A percentile compares a stretch with the other conserved stretches of the same genome.
phyloP scores from a whole-genome alignment of 2,888 invertebrate species.

The Liodrosophila aerea region DNA sequence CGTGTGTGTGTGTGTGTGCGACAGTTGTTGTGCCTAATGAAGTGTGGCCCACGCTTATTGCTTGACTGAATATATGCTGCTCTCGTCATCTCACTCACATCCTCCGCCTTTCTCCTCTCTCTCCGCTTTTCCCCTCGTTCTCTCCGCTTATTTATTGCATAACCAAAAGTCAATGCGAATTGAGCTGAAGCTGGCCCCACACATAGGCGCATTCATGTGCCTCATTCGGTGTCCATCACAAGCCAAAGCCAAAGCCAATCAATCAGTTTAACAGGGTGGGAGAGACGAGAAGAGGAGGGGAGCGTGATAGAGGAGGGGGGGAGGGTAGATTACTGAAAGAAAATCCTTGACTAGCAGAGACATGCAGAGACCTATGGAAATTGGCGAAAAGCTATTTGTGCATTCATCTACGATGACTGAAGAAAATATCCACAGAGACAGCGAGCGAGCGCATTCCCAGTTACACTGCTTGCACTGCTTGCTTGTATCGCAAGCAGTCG shows the following conservation, averaged over 20 bases:
- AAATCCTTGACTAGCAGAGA: background rate
- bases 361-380: background rate
- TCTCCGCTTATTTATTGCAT: conserved; percentile 49
- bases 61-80: conserved; percentile 40
- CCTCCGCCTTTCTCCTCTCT: background rate
- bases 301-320: background rate
- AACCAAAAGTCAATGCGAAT: conserved; percentile 26
- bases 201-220: too few relatives aligned
- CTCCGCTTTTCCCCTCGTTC: background rate
- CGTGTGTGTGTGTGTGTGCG: conserved; percentile 18
- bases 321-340: background rate
- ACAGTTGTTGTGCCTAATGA: conserved; percentile 54
- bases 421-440: background rate
- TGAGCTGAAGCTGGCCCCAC: conserved; percentile 4
- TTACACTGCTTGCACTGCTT: too few relatives aligned
- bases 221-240: conserved; percentile 17
- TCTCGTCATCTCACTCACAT: background rate
- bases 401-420: conserved; percentile 33
- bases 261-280: conserved; percentile 33
- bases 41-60: conserved; percentile 54
- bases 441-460: too few relatives aligned
- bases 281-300: background rate
- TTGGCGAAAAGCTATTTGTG: conserved; percentile 17
- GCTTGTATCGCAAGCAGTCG: too few relatives aligned
- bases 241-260: conserved; percentile 41